Conservation (phyloP, 2,113 vertebrate genomes). For the Panthera leo region DNA sequence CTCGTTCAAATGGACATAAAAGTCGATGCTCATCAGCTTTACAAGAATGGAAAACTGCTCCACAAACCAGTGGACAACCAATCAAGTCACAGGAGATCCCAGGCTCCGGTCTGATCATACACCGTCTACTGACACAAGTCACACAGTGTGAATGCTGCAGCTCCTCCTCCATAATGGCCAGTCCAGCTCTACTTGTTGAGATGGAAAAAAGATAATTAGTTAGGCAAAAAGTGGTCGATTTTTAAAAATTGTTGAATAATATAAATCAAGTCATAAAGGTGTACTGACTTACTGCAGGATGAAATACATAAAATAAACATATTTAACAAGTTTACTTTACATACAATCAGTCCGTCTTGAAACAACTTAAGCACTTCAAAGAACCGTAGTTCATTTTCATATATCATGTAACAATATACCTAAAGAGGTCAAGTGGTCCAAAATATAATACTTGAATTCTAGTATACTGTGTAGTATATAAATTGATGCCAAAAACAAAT, state of each 20-base stretch:
- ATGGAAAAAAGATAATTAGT: slow-evolving; percentile 67
- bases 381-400: slow-evolving; percentile 20
- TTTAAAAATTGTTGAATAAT: background rate
- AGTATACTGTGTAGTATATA: background rate
- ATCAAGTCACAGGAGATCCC: slow-evolving; percentile 93
- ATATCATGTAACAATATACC: background rate
- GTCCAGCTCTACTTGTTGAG: slow-evolving; percentile 79
- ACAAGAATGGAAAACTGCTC: slow-evolving; percentile 96
- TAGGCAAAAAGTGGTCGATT: background rate
- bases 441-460: slow-evolving; percentile 24
- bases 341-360: slow-evolving; percentile 22
- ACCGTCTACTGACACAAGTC: slow-evolving; percentile 94
- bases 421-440: background rate
- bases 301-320: background rate
- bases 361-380: background rate
- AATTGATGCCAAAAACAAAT: slow-evolving; percentile 19
- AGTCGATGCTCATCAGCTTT: slow-evolving; percentile 94
- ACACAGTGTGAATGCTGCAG: slow-evolving; percentile 92
- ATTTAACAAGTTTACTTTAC: background rate
- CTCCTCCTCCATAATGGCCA: slow-evolving; percentile 87
- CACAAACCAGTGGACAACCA: slow-evolving; percentile 92
- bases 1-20: slow-evolving; percentile 93
- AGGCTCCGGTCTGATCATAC: slow-evolving; percentile 90
- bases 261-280: background rate
- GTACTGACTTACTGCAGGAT: background rate